Conservation (phyloP, 2,113 vertebrate species). For the Gadus macrocephalus region DNA sequence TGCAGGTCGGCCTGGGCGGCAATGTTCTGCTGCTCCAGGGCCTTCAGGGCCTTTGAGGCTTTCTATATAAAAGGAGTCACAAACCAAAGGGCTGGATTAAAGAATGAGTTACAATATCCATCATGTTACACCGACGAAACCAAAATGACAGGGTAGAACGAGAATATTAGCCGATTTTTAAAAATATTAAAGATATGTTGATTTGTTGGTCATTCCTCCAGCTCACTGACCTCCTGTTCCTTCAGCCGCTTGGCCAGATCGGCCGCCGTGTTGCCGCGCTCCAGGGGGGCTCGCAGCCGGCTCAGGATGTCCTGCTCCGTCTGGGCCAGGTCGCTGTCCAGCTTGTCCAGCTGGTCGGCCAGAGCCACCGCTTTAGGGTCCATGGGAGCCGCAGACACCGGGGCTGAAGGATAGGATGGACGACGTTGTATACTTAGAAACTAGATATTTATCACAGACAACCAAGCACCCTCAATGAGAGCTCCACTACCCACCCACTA, state of each 20-base stretch:
- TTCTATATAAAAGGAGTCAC: constrained; percentile 58
- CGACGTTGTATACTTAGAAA: background rate
- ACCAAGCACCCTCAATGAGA: background rate
- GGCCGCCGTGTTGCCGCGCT: constrained; percentile 66
- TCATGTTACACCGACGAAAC: no score
- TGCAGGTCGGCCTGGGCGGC: constrained; percentile 77
- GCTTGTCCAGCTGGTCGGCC: constrained; percentile 67
- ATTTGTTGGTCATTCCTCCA: no score
- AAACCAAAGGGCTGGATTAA: constrained; percentile 6
- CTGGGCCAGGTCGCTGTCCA: constrained; percentile 71
- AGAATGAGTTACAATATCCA: no score
- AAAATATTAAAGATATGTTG: no score
- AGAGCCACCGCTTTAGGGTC: constrained; percentile 70
- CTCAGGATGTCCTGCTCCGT: constrained; percentile 73
- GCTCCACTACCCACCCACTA: no score
- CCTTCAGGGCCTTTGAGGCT: constrained; percentile 69
- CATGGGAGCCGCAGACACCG: constrained; percentile 44
- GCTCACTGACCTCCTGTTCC: constrained; percentile 78
- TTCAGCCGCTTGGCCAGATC: constrained; percentile 78
- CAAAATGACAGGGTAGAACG: no score
- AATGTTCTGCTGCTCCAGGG: constrained; percentile 77
- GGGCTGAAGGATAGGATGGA: constrained; percentile 38
- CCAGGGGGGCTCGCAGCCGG: constrained; percentile 76
- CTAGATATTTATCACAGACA: background rate
- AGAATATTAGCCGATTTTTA: no score